These are phyloP conservation scores for Barbus barbus DNA, from an alignment of 2,113 vertebrate genomes.

Conservation along the genomic window DNA sequence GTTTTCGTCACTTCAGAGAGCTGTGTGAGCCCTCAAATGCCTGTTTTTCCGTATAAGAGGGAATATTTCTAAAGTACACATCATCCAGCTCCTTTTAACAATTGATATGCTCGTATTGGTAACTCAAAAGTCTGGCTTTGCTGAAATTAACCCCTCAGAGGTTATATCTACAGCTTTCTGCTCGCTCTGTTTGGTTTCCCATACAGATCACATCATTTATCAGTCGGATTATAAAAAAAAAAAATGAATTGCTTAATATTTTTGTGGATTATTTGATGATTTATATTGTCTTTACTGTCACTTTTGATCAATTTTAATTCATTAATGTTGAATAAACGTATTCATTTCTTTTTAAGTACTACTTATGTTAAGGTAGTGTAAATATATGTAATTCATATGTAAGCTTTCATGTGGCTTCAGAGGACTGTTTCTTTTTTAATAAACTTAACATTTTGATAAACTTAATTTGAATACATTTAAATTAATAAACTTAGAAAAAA, in stretches of 20 bases:
- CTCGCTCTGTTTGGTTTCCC: neutral
- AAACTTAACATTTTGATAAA: too few species aligned
- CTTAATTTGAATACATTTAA: too few species aligned
- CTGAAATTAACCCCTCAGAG: neutral
- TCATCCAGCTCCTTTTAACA: neutral
- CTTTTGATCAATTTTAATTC: neutral
- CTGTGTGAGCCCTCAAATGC: neutral
- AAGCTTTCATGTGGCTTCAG: neutral
- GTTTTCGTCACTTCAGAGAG: neutral
- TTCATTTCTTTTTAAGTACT: too few species aligned
- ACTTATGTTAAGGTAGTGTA: neutral
- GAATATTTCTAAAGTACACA: neutral
- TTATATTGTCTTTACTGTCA: neutral
- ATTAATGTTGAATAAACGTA: neutral
- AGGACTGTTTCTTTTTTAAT: neutral
- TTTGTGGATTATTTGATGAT: neutral
- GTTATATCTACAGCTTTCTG: neutral
- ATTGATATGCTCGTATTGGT: slow-evolving; percentile 1
- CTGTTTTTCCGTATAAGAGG: neutral
- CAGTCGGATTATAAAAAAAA: too few species aligned
- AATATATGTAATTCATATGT: neutral
- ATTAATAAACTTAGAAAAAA: neutral
- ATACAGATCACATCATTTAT: neutral
- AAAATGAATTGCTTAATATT: neutral
- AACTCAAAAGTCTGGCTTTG: neutral